These are phyloP conservation scores for Margaritifera margaritifera DNA, from an alignment of 2,888 invertebrate species.

Conservation along the genomic window DNA sequence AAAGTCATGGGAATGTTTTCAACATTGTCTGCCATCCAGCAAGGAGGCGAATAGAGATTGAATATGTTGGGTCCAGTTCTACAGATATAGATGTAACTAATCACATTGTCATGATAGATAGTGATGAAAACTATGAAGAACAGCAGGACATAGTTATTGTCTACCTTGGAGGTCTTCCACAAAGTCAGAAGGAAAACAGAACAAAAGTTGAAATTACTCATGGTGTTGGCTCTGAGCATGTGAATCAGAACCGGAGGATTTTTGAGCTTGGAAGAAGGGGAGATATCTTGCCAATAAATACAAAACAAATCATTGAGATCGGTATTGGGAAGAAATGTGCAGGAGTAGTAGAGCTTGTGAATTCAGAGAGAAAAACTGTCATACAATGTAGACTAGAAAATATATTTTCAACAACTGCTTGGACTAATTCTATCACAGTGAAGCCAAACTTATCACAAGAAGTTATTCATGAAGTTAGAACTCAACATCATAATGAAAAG, in stretches of 20 bases:
- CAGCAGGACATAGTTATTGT: slow-evolving; percentile 21
- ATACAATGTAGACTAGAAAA: slow-evolving; percentile 16
- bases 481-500: no score
- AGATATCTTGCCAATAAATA: slow-evolving; percentile 12
- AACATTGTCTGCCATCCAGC: slow-evolving; percentile 15
- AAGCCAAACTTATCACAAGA: no score
- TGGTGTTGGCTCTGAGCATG: slow-evolving; percentile 7
- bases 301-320: slow-evolving; percentile 29
- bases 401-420: no score
- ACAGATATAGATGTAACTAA: slow-evolving; percentile 27
- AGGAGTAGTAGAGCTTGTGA: slow-evolving; percentile 16
- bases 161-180: slow-evolving; percentile 27
- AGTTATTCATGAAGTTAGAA: no score
- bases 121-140: slow-evolving; percentile 25
- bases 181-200: slow-evolving; percentile 11
- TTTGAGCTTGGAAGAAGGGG: slow-evolving; percentile 23
- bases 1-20: slow-evolving; percentile 18
- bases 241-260: slow-evolving; percentile 6
- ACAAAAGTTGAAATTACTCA: slow-evolving; percentile 13
- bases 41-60: slow-evolving; percentile 13
- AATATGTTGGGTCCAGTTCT: slow-evolving; percentile 19
- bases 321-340: slow-evolving; percentile 21
- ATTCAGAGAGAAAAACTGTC: slow-evolving; percentile 11
- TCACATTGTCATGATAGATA: slow-evolving; percentile 18
- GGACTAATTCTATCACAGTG: no score